A percentile compares a stretch with the other conserved stretches of the same genome.
Conservation (phyloP, 2,888 invertebrate genomes). For the Podotricha telesiphe region DNA sequence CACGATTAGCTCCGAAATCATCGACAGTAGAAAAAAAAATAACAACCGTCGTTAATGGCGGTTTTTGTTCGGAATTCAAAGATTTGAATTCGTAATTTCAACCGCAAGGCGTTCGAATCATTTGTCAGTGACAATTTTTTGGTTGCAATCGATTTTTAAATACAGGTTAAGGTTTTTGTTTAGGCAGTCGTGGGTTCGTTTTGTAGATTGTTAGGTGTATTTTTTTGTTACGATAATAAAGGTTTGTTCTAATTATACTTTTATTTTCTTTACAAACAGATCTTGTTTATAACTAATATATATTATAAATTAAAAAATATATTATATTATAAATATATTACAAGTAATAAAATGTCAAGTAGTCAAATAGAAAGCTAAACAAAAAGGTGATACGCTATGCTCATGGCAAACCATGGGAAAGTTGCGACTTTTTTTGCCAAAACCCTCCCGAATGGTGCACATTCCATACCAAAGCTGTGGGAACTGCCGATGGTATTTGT, state of each 20-base stretch:
- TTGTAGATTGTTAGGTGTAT: slow-evolving; percentile 36
- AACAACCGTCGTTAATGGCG: slow-evolving; percentile 79
- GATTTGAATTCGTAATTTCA: slow-evolving; percentile 83
- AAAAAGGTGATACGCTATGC: slow-evolving; percentile 50
- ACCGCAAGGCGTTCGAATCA: slow-evolving; percentile 83
- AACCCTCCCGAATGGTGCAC: slow-evolving; percentile 50
- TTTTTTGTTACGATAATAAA: slow-evolving; percentile 32
- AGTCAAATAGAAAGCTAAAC: slow-evolving; percentile 26
- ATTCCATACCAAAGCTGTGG: slow-evolving; percentile 72
- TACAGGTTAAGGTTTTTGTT: slow-evolving; percentile 72
- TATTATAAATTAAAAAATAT: too few relatives aligned
- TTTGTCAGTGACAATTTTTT: slow-evolving; percentile 84
- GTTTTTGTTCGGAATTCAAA: slow-evolving; percentile 81
- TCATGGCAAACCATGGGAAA: slow-evolving; percentile 74
- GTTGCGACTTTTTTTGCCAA: slow-evolving; percentile 73
- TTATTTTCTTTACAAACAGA: neutral
- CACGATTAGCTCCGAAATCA: slow-evolving; percentile 80
- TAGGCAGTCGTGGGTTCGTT: slow-evolving; percentile 51
- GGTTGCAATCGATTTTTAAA: slow-evolving; percentile 83
- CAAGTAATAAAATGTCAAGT: slow-evolving; percentile 20
- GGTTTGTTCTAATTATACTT: slow-evolving; percentile 21
- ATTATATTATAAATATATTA: too few relatives aligned
- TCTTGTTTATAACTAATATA: slow-evolving; percentile 5
- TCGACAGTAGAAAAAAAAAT: slow-evolving; percentile 78
- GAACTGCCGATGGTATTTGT: slow-evolving; percentile 76